A percentile compares a stretch with the other conserved stretches of the same genome.
These are phyloP conservation scores for Pecten maximus DNA, from an alignment of 2,888 invertebrate species.

Conservation along the genomic window DNA sequence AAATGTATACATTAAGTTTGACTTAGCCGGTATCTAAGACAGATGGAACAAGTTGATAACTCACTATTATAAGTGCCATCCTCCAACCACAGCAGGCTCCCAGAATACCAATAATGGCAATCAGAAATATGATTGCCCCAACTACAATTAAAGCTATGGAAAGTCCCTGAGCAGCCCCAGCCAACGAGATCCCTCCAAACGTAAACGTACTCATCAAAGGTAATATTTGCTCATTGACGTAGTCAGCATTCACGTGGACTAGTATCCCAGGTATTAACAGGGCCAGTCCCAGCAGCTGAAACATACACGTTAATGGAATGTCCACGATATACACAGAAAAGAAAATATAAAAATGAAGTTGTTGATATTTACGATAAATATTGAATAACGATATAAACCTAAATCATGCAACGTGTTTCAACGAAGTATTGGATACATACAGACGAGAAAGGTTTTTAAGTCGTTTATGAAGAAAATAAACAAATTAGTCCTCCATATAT, in stretches of 20 bases:
- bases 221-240: slow-evolving; percentile 39
- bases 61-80: slow-evolving; percentile 45
- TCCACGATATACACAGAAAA: no score
- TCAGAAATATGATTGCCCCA: slow-evolving; percentile 38
- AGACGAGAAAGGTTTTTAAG: no score
- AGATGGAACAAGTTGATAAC: neutral
- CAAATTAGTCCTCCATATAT: no score
- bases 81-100: slow-evolving; percentile 47
- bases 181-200: slow-evolving; percentile 39
- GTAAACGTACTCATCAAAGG: slow-evolving; percentile 43
- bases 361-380: no score
- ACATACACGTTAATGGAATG: no score
- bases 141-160: slow-evolving; percentile 44
- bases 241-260: slow-evolving; percentile 41
- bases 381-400: no score
- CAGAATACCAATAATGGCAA: slow-evolving; percentile 41
- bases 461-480: no score
- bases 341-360: no score
- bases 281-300: slow-evolving; percentile 40
- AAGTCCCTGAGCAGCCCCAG: slow-evolving; percentile 36
- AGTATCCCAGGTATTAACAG: slow-evolving; percentile 41
- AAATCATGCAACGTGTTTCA: no score
- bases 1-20: no score
- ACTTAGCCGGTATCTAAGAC: no score
- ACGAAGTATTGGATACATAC: no score